Conservation (phyloP, 2,797 vertebrate species). For the Carcharodon carcharias region DNA sequence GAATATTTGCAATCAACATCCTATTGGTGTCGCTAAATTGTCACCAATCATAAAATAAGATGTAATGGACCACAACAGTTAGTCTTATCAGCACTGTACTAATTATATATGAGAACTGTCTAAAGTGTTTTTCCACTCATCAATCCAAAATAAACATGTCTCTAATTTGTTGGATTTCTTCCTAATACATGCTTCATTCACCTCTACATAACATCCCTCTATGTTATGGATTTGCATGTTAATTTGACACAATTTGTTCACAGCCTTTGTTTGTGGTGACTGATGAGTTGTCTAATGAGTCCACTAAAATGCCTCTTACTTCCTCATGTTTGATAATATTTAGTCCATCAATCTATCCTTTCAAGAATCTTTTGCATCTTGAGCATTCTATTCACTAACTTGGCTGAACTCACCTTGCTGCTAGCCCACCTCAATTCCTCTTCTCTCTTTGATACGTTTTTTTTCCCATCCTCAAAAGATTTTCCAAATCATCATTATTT, state of each 20-base stretch:
- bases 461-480: background rate
- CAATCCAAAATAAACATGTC: background rate
- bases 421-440: background rate
- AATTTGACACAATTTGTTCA: background rate
- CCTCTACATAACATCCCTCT: background rate
- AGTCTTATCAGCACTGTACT: background rate
- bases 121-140: background rate
- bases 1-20: background rate
- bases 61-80: background rate
- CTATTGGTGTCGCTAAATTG: background rate
- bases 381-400: background rate
- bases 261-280: background rate
- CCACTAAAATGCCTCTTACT: background rate
- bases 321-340: background rate
- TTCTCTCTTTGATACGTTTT: background rate
- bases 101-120: background rate
- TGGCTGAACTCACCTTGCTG: background rate
- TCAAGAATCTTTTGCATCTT: background rate
- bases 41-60: background rate
- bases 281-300: background rate
- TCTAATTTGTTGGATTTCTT: background rate
- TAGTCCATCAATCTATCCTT: background rate
- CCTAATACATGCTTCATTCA: background rate
- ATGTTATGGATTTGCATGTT: background rate
- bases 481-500: background rate